Base-by-base conservation (phyloP, 2,113 vertebrate genomes). In the Balaeniceps rex region DNA sequence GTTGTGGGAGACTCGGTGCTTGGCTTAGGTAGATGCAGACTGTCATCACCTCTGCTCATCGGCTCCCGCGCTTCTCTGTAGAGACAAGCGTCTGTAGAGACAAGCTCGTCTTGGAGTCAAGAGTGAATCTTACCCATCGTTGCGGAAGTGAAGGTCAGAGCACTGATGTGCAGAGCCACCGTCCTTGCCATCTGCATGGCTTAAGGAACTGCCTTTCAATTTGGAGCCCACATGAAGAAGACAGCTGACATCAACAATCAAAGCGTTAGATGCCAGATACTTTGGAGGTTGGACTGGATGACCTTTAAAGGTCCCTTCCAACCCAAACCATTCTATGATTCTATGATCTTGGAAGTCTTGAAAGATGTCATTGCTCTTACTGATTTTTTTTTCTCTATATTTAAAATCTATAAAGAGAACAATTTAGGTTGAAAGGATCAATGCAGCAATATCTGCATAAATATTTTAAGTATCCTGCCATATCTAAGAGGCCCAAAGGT, bases 21-120 rank as follows among this genome's bases (percentile, higher is more conserved):
- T 71, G 58, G 33, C 51, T 49, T 55, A 34, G 38, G 22, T 78
- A 8, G n/a, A 31, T 1, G 2, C 77, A 42, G 52, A 22, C n/a
- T 52, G 25, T 77, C 22, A 0, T 51, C 42, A 51, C 36, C 54
- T 74, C 71, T 58, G 60, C 54, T 72, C 25, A 5, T 36, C 4
- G 2, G 12, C 36, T 55, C 14, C 76, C 3, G 0, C 5, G 0
- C 16, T 54, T 5, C 7, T 40, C 61, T 33, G 52, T 36, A 42
- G 11, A 52, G 29, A 26, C 55, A 46, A 36, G 28, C 0, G 0
- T 61, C 46, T n/a, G 34, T 46, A 51, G 46, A 60, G 58, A 55
- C 29, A 15, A 66, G 26, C 42, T 75, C 11, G 0, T 51, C 49
- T 18, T 65, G 57, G 63, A 40, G 10, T 29, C 60, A 22, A 19